Conservation (phyloP, 2,113 vertebrate species). For the Muntiacus muntjak region DNA sequence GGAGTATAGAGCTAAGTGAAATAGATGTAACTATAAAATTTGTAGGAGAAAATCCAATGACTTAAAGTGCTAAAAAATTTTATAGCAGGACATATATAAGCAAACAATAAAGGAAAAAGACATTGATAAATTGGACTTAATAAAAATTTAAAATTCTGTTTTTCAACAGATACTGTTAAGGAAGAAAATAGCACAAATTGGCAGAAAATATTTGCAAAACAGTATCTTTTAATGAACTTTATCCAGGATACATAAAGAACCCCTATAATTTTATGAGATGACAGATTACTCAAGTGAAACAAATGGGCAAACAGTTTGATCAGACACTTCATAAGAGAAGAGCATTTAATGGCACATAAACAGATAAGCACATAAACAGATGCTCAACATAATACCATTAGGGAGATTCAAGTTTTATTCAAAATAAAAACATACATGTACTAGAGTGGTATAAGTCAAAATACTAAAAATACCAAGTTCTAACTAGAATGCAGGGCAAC, state of each 20-base stretch:
- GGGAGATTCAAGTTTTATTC: neutral
- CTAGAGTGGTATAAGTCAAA: neutral
- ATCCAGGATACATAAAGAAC: neutral
- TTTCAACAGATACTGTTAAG: neutral
- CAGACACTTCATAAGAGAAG: neutral
- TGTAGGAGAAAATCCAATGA: neutral
- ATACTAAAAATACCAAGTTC: neutral
- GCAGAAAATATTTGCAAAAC: neutral
- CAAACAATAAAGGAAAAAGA: neutral
- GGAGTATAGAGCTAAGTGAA: neutral
- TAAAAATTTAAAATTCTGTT: neutral
- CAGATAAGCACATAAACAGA: neutral
- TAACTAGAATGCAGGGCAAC: neutral
- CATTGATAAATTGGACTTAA: neutral
- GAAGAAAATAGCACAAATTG: neutral
- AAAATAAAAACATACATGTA: neutral
- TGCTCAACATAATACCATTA: neutral
- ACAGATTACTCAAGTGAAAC: neutral
- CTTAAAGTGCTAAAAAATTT: neutral
- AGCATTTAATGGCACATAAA: neutral
- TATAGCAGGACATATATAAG: neutral
- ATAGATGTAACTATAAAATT: neutral
- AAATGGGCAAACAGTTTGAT: neutral
- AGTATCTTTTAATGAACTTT: neutral
- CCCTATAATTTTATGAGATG: neutral